Evolutionary conservation across 2,888 invertebrate genomes (phyloP).

Genomic region (Furcula furcula): DNA sequence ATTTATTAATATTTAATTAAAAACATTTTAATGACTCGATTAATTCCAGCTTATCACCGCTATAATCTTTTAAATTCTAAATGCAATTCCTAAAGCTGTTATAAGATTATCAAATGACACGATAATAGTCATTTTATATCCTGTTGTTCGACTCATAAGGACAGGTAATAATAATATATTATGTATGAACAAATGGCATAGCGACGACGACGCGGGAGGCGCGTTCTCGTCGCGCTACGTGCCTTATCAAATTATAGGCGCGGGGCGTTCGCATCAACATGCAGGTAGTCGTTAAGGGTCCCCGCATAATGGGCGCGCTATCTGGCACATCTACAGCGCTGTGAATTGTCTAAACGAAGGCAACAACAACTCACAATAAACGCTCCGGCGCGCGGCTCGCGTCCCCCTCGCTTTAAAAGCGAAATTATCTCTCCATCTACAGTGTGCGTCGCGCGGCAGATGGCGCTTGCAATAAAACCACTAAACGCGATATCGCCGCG

Average conservation of each 20-base stretch:
- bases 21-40: conserved; percentile 10
- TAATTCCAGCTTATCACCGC: conserved; percentile 10
- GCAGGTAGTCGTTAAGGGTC: conserved; percentile 56
- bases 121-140: not conserved
- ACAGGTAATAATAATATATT: conserved; percentile 12
- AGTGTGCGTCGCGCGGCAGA: conserved; percentile 68
- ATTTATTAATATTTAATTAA: conserved; percentile 10
- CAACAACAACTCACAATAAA: conserved; percentile 68
- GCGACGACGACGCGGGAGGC: conserved; percentile 5
- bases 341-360: conserved; percentile 74
- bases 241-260: conserved; percentile 63
- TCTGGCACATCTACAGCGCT: conserved; percentile 63
- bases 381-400: conserved; percentile 47
- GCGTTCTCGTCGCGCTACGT: conserved; percentile 27
- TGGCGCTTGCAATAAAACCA: conserved; percentile 82
- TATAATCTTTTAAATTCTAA: conserved; percentile 11
- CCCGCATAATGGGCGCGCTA: conserved; percentile 61
- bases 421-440: conserved; percentile 79
- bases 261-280: conserved; percentile 54
- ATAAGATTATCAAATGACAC: conserved; percentile 6
- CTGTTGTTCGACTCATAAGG: conserved; percentile 15
- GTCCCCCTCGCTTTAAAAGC: conserved; percentile 63
- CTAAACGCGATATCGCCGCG: conserved; percentile 79
- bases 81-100: conserved; percentile 8
- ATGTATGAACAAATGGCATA: conserved; percentile 18